These are phyloP conservation scores for Mus caroli DNA, from an alignment of 2,797 vertebrate species.

Conservation along the genomic window DNA sequence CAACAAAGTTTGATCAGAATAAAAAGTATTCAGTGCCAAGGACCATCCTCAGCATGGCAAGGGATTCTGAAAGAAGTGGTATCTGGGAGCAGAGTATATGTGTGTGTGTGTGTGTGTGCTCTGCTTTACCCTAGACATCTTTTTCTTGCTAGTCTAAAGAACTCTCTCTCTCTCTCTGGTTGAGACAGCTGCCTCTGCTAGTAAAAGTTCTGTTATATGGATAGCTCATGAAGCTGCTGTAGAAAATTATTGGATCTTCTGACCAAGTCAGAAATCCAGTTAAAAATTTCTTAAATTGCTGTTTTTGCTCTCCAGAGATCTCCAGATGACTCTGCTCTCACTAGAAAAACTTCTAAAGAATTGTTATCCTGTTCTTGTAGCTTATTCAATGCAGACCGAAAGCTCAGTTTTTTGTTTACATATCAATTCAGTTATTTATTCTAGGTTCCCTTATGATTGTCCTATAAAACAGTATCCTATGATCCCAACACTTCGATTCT, in stretches of 20 bases:
- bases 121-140: background rate
- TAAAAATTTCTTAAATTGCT: background rate
- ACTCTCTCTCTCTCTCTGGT: background rate
- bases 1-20: background rate
- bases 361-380: background rate
- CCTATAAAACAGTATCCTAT: too few relatives aligned
- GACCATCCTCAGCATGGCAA: background rate
- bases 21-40: background rate
- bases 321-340: background rate
- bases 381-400: background rate
- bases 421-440: background rate
- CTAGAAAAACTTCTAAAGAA: background rate
- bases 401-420: background rate
- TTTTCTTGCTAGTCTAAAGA: background rate
- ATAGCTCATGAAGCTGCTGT: background rate
- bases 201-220: background rate
- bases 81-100: background rate
- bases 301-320: background rate
- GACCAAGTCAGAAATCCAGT: background rate
- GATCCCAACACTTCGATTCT: background rate
- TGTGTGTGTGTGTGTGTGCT: fast-evolving
- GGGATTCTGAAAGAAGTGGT: background rate
- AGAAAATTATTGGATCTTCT: background rate
- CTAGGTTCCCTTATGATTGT: background rate
- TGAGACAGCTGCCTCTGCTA: background rate